Evolutionary conservation across 2,113 vertebrate genomes (phyloP), one percentile per base, ranked within the genome.

Genomic region (Spea bombifrons): DNA sequence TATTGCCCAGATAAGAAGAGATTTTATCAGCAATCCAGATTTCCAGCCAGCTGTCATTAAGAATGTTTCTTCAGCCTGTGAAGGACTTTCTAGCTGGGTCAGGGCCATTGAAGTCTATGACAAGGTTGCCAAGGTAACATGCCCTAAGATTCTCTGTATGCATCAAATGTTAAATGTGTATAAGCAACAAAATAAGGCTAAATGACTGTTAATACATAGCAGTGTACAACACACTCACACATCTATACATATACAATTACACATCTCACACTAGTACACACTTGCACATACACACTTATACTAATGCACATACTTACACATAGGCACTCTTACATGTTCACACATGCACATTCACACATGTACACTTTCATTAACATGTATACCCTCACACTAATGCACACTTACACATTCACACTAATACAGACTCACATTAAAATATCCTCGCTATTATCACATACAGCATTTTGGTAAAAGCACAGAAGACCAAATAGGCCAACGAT

Each of bases 101-200:
- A 91, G 87, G 78, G 82, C 87, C 75, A 81, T 76, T 81, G 81
- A 89, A 90, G 88, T 88, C 0, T 77, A 82, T 84, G 90, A 86
- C 84, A 90, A 89, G 87, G 91, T 93, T 91, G 91, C 92, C 92
- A 94, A 91, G 91, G 92, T 91, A 91, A 94, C 91, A 83, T 90
- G 87, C 89, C 90, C 89, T 89, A 87, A 91, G 88, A 87, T 86
- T 90, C 85, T 84, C 87, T 86, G 82, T 90, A 87, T 71, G 81
- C 86, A 87, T 90, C 89, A 88, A 88, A 88, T 86, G 85, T 84
- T 90, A 92, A 89, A 91, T 90, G 89, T 91, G 88, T 91, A 90
- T 89, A 89, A 88, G 90, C 87, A 30, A 30, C 30, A 91, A 91
- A 90, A 88, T 63, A 48, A 80, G 84, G 87, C 89, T 88, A 89